Conservation (phyloP, 2,113 vertebrate genomes). For the Calidris pugnax region DNA sequence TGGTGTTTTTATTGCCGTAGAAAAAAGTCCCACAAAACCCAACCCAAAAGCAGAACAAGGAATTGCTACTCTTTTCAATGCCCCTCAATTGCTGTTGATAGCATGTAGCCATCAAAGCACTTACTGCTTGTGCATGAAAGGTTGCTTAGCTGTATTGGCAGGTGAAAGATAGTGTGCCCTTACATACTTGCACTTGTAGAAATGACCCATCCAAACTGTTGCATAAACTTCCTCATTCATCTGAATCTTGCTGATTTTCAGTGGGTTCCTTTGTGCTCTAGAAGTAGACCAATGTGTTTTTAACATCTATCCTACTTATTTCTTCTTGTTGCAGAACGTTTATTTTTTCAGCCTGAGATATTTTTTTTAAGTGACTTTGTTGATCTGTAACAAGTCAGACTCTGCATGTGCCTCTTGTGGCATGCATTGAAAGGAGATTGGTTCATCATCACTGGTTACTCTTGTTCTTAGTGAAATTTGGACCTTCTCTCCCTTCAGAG, state of each 20-base stretch:
- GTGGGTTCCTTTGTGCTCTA: not conserved
- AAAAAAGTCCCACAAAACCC: not conserved
- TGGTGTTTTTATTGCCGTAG: not conserved
- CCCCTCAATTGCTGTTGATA: rapidly evolving
- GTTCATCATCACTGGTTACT: not conserved
- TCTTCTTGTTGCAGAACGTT: not conserved
- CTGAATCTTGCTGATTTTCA: not conserved
- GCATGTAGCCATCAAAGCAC: not conserved
- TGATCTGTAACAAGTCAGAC: not conserved
- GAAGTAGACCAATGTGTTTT: not conserved
- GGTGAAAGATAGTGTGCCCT: rapidly evolving
- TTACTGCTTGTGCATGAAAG: not conserved
- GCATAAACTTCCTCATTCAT: not conserved
- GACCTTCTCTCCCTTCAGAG: not conserved
- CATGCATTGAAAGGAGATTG: not conserved
- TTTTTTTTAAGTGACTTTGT: not conserved
- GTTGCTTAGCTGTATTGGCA: not conserved
- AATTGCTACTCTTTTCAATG: not conserved
- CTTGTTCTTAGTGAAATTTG: not conserved
- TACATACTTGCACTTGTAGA: not conserved
- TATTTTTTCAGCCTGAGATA: not conserved
- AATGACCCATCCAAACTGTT: not conserved
- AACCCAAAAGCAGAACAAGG: not conserved
- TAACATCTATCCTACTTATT: not conserved
- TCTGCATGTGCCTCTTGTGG: not conserved